A percentile compares a stretch with the other conserved stretches of the same genome.
phyloP scores from a whole-genome alignment of 1,140 invertebrate species.

The Drosophila mojavensis region DNA sequence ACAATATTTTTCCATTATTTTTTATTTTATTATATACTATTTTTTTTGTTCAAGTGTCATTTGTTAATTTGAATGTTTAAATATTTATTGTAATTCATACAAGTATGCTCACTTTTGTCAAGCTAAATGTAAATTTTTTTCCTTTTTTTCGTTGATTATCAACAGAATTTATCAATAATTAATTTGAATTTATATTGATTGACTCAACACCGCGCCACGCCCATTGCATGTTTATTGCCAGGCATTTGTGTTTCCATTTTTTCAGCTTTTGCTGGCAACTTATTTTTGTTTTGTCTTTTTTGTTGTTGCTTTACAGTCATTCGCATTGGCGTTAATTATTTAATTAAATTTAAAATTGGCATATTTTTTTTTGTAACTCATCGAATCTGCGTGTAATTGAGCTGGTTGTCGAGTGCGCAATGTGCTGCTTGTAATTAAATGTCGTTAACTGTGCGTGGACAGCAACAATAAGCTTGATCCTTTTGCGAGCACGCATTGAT shows the following conservation, averaged over 20 bases:
- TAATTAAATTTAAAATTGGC: conserved; percentile 56
- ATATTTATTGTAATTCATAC: conserved; percentile 41
- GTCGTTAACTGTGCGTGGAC: conserved; percentile 31
- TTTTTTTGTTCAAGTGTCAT: conserved; percentile 1
- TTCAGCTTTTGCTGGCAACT: conserved; percentile 10
- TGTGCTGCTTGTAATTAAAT: conserved; percentile 51
- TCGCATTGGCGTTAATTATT: conserved; percentile 52
- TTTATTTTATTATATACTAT: no score
- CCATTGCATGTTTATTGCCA: conserved; percentile 39
- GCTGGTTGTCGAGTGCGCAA: conserved; percentile 40
- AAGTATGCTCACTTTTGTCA: conserved; percentile 20
- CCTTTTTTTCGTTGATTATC: conserved; percentile 22
- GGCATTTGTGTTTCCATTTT: not conserved
- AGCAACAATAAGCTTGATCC: conserved; percentile 17
- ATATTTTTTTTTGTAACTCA: conserved; percentile 15
- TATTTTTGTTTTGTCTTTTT: conserved; percentile 10
- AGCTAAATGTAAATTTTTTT: conserved; percentile 10
- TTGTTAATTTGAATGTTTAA: conserved; percentile 39
- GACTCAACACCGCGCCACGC: conserved; percentile 35
- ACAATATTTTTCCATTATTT: not conserved
- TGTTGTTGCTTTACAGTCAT: conserved; percentile 9
- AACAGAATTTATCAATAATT: conserved; percentile 45
- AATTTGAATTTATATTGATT: conserved; percentile 45
- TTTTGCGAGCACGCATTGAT: conserved; percentile 20
- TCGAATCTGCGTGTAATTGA: conserved; percentile 51